Conservation (phyloP, 2,797 vertebrate species). For the Delichon dasypus region DNA sequence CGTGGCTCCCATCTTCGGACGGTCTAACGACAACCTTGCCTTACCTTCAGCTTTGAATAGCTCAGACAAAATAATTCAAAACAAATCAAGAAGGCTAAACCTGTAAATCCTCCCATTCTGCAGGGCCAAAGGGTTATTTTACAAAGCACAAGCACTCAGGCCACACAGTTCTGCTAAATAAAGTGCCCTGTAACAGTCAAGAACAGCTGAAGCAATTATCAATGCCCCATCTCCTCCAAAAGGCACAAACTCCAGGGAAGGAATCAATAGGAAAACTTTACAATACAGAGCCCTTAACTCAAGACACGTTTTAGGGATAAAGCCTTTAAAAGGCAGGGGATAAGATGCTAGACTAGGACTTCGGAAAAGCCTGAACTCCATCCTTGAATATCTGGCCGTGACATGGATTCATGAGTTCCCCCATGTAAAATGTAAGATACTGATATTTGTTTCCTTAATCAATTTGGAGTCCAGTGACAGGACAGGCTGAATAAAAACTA, state of each 20-base stretch:
- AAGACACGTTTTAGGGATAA: not conserved
- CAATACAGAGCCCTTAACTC: conserved; percentile 13
- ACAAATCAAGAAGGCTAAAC: conserved; percentile 13
- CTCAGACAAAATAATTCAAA: not conserved
- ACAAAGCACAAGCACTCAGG: not conserved
- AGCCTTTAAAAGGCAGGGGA: not conserved
- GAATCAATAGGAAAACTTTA: conserved; percentile 28
- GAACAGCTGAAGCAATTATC: conserved; percentile 46
- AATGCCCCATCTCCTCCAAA: conserved; percentile 27
- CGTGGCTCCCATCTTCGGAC: not conserved
- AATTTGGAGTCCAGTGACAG: not conserved
- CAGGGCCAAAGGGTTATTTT: not conserved
- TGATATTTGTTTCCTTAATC: not conserved
- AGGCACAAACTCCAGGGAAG: conserved; percentile 9
- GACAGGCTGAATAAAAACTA: not conserved
- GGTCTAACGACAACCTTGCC: not conserved
- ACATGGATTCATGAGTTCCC: not conserved
- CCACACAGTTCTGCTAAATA: not conserved
- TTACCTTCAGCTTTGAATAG: not conserved
- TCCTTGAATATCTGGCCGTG: not conserved
- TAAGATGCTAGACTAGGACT: not conserved
- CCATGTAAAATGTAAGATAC: accelerated
- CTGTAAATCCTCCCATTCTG: conserved; percentile 17
- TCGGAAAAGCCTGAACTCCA: not conserved
- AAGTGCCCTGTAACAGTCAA: not conserved